These are phyloP conservation scores for Sylvilagus floridanus DNA, from an alignment of 2,797 vertebrate species.

Conservation along the genomic window DNA sequence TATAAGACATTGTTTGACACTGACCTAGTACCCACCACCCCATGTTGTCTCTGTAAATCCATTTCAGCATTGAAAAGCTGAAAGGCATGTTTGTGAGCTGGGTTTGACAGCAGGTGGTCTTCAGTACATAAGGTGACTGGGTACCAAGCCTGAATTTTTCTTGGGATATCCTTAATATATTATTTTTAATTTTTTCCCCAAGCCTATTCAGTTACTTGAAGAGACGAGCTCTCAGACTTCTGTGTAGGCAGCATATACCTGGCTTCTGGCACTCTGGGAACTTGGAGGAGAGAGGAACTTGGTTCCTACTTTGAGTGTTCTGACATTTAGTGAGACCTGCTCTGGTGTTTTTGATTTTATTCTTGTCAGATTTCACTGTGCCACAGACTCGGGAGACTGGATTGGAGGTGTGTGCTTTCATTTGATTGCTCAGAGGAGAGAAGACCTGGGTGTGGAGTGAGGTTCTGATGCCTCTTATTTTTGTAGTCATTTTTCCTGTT, in stretches of 20 bases:
- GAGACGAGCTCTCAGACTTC: background rate
- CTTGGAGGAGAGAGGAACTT: background rate
- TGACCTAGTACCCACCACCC: too few relatives aligned
- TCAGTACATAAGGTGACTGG: background rate
- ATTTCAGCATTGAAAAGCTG: background rate
- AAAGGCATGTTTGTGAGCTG: background rate
- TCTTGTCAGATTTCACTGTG: background rate
- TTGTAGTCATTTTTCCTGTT: background rate
- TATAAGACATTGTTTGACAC: too few relatives aligned
- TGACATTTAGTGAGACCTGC: background rate
- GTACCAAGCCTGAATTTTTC: background rate
- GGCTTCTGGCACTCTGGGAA: background rate
- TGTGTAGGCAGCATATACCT: background rate
- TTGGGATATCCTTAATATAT: background rate
- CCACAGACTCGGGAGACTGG: background rate
- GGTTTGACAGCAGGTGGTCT: background rate
- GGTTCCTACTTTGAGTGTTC: background rate
- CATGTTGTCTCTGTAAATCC: too few relatives aligned
- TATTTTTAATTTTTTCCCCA: background rate
- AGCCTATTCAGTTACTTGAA: background rate
- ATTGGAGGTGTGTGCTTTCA: background rate
- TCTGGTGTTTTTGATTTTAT: background rate
- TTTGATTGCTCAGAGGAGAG: background rate
- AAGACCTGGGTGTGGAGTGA: background rate
- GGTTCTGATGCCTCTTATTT: background rate